Evolutionary conservation across 2,113 vertebrate genomes (phyloP).

Genomic region (Mellivora capensis): DNA sequence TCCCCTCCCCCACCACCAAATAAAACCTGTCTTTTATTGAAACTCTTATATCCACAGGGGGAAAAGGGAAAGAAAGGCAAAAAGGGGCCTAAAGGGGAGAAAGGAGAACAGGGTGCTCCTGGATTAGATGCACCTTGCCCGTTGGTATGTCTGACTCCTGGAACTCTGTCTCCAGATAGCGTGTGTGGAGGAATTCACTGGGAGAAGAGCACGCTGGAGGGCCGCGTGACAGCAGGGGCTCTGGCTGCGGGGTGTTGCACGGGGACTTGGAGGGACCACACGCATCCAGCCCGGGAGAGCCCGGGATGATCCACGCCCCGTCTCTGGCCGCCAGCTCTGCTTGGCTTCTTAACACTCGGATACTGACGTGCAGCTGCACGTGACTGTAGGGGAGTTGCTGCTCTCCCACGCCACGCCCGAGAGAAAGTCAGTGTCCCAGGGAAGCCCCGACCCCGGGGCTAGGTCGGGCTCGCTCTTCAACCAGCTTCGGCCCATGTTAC

Average conservation of each 20-base stretch:
- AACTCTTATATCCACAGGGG: constrained; percentile 98
- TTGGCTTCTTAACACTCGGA: not conserved
- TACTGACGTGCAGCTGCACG: fast-evolving
- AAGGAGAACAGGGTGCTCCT: constrained; percentile 99
- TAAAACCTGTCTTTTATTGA: constrained; percentile 89
- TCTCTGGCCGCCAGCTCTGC: not conserved
- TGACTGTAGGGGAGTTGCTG: fast-evolving
- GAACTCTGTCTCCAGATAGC: constrained; percentile 74
- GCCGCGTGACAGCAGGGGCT: not conserved
- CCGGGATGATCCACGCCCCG: not conserved
- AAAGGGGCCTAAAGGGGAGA: constrained; percentile 99
- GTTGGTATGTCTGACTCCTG: constrained; percentile 94
- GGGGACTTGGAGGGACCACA: not conserved
- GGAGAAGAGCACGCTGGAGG: constrained; percentile 83
- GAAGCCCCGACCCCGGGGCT: not conserved
- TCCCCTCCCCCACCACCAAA: constrained; percentile 42
- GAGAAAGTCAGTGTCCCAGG: not conserved
- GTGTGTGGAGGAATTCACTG: constrained; percentile 59
- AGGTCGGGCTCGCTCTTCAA: not conserved
- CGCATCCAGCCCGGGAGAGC: fast-evolving
- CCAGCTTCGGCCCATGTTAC: not conserved
- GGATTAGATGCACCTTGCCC: constrained; percentile 99
- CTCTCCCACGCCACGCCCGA: not conserved
- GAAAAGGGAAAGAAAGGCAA: constrained; percentile 99
- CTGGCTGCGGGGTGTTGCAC: not conserved